Evolutionary conservation across 1,140 invertebrate species (phyloP), one percentile per base, ranked within the genome.

Genomic region (Drosophila watanabei): DNA sequence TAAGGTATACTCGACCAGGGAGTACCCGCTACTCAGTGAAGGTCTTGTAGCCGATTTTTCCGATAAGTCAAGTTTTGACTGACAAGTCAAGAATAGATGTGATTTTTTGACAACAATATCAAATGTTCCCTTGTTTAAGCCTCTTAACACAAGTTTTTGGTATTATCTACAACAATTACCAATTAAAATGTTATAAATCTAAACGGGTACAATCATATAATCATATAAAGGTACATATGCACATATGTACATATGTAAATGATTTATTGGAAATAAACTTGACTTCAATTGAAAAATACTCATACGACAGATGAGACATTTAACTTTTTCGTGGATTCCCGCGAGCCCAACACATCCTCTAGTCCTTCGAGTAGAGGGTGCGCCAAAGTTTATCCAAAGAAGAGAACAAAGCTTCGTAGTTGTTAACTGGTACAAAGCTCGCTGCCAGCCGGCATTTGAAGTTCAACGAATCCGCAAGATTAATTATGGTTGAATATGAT

Each of bases 371-470:
- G 8, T 45, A 65, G 13, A 37, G 28, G 32, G 33, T 69, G 58
- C 28, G 20, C 32, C 43, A 79, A 79, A 71, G 66, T 86, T 82
- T 82, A 87, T 82, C 56, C 37, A 45, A 48, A 56, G 37, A 41
- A 68, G 58, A 52, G 52, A 45, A 35, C 18, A 60, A 75, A 81
- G 78, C 69, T 79, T 56, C 18, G 2, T 49, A 75, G 51, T 48
- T 62, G 48, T 48, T 68, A 66, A 45, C 32, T 76, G 54, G 48
- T 41, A 32, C 43, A 71, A 51, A 61, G 46, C 56, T 83, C 60
- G 59, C 61, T 68, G 61, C 65, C 41, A 66, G 32, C 73, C 70
- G 71, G 64, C 52, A 58, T 62, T 61, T 18, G 46, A 52, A 45
- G 68, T 76, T 82, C 65, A 88, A 57, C 59, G 68, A 59, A 64